Evolutionary conservation across 2,113 vertebrate genomes (phyloP), one percentile per base, ranked within the genome.

Genomic region (Siniperca knerii): DNA sequence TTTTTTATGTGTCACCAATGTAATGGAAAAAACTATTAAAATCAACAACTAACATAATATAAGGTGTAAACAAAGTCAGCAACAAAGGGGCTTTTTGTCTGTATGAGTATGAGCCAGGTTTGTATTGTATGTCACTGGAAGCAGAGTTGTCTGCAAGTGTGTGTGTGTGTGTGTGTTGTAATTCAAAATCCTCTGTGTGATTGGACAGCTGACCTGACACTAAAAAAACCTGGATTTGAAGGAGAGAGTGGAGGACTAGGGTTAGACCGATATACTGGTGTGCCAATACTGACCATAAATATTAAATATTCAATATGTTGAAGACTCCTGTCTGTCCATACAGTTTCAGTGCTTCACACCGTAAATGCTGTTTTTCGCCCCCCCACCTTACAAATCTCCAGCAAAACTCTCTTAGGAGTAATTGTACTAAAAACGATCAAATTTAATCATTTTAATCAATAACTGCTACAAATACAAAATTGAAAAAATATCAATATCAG

Each of bases 381-480:
- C 21, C 52, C 25, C 7, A 35, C 15, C n/a, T n/a, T 33, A 73
- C 15, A 23, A 44, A 67, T 12, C 4, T 25, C 40, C 65, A 60
- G 54, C 64, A 75, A 52, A 52, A 64, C 21, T 37, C 6, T 40
- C 4, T 8, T 18, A 46, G 60, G 0, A 70, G 50, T 16, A 76
- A 60, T 0, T 57, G 44, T 13, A 48, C 61, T 40, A 61, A 85
- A 84, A 86, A 65, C 6, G 29, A 65, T 40, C 50, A 66, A n/a
- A 69, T 73, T 58, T 33, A 9, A 40, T 75, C 8, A 18, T 77
- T 88, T 85, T 70, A 77, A 10, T 10, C 8, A 44, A 75, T 55
- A 25, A 20, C 37, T 33, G 77, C 80, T 86, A 67, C 79, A 4
- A 75, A 73, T 82, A 90, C 57, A 84, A 84, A 90, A 85, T 65